These are phyloP conservation scores for Camponotus pennsylvanicus DNA, from an alignment of 1,140 invertebrate species.

Conservation along the genomic window DNA sequence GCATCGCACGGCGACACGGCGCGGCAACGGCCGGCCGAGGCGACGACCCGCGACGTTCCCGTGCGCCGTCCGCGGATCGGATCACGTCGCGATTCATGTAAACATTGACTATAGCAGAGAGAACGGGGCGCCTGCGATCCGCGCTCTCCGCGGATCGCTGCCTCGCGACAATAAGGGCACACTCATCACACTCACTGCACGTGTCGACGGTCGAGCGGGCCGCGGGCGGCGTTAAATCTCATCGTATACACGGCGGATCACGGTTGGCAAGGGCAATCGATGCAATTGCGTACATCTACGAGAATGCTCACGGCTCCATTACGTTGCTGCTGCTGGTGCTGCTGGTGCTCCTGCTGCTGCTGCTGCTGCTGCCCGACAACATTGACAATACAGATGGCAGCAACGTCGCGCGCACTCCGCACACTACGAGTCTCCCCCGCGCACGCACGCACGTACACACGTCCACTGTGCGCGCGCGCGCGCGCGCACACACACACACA, in stretches of 20 bases:
- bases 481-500: constrained; percentile 16
- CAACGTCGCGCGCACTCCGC: constrained; percentile 77
- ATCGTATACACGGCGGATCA: constrained; percentile 64
- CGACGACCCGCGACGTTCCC: constrained; percentile 64
- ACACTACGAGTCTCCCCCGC: constrained; percentile 69
- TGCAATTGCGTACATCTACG: constrained; percentile 63
- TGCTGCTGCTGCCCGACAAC: constrained; percentile 87
- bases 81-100: constrained; percentile 78
- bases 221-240: constrained; percentile 71
- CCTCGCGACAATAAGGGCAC: constrained; percentile 13
- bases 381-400: constrained; percentile 90
- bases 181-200: constrained; percentile 72
- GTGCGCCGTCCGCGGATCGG: constrained; percentile 72
- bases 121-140: constrained; percentile 30
- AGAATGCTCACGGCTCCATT: constrained; percentile 86
- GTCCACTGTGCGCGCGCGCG: constrained; percentile 62
- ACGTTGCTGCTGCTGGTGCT: constrained; percentile 80
- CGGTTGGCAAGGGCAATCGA: constrained; percentile 49
- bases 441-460: constrained; percentile 72
- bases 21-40: background rate
- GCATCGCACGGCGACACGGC: background rate
- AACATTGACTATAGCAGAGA: constrained; percentile 81
- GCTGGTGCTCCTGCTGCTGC: constrained; percentile 79
- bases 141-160: constrained; percentile 22
- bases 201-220: constrained; percentile 67